phyloP scores from a whole-genome alignment of 2,888 invertebrate species.

The Emmelina monodactyla region DNA sequence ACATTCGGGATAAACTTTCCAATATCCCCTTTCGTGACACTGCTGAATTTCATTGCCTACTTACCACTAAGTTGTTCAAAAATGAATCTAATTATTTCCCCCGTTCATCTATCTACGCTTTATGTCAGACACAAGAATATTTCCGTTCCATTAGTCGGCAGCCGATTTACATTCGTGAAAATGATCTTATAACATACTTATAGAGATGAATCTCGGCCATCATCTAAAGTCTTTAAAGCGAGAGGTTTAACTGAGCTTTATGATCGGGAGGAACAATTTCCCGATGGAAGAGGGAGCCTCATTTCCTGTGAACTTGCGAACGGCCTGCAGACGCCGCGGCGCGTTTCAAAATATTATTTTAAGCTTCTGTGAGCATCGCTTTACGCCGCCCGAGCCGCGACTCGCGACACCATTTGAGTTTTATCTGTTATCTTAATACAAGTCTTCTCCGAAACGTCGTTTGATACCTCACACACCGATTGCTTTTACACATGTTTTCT shows the following conservation, averaged over 20 bases:
- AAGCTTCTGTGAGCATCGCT: conserved; percentile 51
- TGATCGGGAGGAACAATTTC: conserved; percentile 61
- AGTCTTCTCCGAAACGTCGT: not conserved
- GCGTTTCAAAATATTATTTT: conserved; percentile 56
- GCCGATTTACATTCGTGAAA: not conserved
- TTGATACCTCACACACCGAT: conserved; percentile 1
- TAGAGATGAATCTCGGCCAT: conserved; percentile 47
- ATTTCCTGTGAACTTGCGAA: conserved; percentile 52
- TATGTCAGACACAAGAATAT: no score
- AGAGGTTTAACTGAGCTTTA: conserved; percentile 49
- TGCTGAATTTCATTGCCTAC: no score
- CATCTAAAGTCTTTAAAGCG: conserved; percentile 49
- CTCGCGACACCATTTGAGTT: conserved; percentile 30
- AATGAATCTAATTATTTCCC: no score
- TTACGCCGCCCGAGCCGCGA: conserved; percentile 32
- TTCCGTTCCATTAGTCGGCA: no score
- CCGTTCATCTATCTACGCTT: no score
- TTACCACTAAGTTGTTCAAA: no score
- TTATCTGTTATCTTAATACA: conserved; percentile 20
- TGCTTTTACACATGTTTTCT: not conserved
- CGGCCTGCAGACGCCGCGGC: conserved; percentile 32
- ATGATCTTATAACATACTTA: conserved; percentile 32
- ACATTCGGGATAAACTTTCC: not conserved
- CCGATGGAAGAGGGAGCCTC: conserved; percentile 55
- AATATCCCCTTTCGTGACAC: no score